Evolutionary conservation across 2,888 invertebrate species (phyloP).

Genomic region (Hypomecis punctinalis): DNA sequence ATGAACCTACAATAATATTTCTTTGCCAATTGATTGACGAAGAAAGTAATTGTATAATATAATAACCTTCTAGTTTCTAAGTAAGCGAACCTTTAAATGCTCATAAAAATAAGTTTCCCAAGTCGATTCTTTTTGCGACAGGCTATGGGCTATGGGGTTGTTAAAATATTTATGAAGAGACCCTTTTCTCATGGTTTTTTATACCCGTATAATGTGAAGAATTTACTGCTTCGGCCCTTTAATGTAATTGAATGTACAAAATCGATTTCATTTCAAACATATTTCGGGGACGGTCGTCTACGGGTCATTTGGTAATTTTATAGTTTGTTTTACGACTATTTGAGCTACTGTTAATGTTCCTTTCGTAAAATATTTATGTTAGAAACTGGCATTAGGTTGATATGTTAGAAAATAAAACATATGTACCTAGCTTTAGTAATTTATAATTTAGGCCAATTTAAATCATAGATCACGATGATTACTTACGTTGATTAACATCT

Average conservation of each 20-base stretch:
- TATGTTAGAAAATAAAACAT: slow-evolving; percentile 3
- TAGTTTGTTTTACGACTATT: slow-evolving; percentile 35
- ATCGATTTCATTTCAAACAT: slow-evolving; percentile 54
- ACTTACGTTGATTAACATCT: too few species aligned
- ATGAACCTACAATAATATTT: too few species aligned
- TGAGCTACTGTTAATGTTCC: slow-evolving; percentile 29
- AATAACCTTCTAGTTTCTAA: background rate
- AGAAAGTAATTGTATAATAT: too few species aligned
- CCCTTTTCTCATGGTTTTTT: slow-evolving; percentile 69
- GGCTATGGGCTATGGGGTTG: slow-evolving; percentile 43
- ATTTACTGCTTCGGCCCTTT: slow-evolving; percentile 67
- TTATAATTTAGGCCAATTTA: too few species aligned
- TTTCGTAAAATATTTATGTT: slow-evolving; percentile 9
- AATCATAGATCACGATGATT: too few species aligned
- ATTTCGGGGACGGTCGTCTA: slow-evolving; percentile 46
- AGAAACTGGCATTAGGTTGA: background rate
- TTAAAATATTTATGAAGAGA: slow-evolving; percentile 73
- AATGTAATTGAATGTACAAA: slow-evolving; percentile 70
- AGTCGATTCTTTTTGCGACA: slow-evolving; percentile 10
- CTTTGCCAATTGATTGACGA: too few species aligned
- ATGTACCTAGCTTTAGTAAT: too few species aligned
- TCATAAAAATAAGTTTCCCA: background rate
- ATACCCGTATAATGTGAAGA: slow-evolving; percentile 68
- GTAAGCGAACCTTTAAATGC: background rate
- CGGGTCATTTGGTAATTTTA: slow-evolving; percentile 33